Percentiles rank a stretch among this genome's conserved stretches.
phyloP scores from a whole-genome alignment of 2,888 invertebrate species.

The Hirtodrosophila confusa region DNA sequence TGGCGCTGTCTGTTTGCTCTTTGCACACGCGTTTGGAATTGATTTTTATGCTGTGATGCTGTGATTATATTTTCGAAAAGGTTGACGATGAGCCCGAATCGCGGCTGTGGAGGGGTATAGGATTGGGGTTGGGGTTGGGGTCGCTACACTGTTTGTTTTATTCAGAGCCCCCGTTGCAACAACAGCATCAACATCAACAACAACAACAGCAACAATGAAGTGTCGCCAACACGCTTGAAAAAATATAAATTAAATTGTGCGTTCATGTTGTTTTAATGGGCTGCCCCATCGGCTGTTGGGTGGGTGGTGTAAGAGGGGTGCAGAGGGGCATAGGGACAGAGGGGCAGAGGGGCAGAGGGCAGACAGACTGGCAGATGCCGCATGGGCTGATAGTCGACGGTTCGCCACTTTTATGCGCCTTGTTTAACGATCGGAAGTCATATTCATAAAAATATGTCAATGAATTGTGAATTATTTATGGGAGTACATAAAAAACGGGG shows the following conservation, averaged over 20 bases:
- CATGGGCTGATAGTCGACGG: slow-evolving; percentile 46
- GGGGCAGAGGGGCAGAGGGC: slow-evolving; percentile 36
- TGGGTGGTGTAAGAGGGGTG: background rate
- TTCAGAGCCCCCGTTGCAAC: slow-evolving; percentile 10
- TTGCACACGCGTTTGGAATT: slow-evolving; percentile 75
- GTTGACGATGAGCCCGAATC: slow-evolving; percentile 70
- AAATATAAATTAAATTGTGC: slow-evolving; percentile 80
- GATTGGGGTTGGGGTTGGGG: slow-evolving; percentile 27
- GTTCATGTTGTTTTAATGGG: slow-evolving; percentile 79
- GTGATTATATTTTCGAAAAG: slow-evolving; percentile 79
- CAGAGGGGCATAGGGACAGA: slow-evolving; percentile 6
- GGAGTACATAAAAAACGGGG: slow-evolving; percentile 38
- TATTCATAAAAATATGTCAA: slow-evolving; percentile 80
- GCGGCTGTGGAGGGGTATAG: slow-evolving; percentile 19
- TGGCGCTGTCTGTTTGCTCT: slow-evolving; percentile 65
- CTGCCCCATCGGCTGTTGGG: slow-evolving; percentile 29
- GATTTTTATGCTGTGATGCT: slow-evolving; percentile 80
- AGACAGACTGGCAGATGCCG: slow-evolving; percentile 48
- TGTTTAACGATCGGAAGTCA: slow-evolving; percentile 79
- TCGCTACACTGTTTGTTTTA: slow-evolving; percentile 41
- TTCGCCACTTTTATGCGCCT: slow-evolving; percentile 62
- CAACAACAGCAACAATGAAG: slow-evolving; percentile 51
- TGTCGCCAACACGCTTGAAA: slow-evolving; percentile 70
- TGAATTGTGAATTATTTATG: slow-evolving; percentile 80
- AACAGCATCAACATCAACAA: slow-evolving; percentile 27